Percentiles rank a stretch among this genome's conserved stretches.
Conservation (phyloP, 2,113 vertebrate genomes). For the Thryonomys swinderianus region DNA sequence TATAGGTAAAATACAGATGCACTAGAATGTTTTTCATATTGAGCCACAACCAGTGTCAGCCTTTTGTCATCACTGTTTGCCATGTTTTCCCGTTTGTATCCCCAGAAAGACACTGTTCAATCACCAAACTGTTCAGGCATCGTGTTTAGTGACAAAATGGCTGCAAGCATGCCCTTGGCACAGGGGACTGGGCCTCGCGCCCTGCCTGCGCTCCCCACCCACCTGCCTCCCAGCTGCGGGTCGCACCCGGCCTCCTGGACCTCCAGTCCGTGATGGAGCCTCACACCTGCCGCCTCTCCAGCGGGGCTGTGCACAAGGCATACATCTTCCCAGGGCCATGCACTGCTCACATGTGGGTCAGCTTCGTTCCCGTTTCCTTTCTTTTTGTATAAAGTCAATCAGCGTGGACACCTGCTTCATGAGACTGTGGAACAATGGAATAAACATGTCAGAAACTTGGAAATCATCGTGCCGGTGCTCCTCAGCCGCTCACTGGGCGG, state of each 20-base stretch:
- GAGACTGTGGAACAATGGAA: slow-evolving; percentile 70
- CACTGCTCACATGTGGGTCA: slow-evolving; percentile 68
- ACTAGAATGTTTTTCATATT: not conserved
- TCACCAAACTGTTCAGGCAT: not conserved
- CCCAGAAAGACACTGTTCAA: not conserved
- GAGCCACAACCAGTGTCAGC: not conserved
- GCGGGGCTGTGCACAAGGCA: not conserved
- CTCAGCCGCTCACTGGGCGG: slow-evolving; percentile 55
- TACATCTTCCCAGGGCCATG: slow-evolving; percentile 64
- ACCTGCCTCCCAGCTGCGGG: too few species aligned
- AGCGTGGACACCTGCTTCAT: slow-evolving; percentile 63
- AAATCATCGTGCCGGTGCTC: slow-evolving; percentile 46
- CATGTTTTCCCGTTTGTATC: not conserved
- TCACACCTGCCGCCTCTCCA: not conserved
- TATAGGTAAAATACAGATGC: not conserved
- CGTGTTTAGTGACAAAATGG: not conserved
- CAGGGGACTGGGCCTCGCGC: too few species aligned
- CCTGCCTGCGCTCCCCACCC: too few species aligned
- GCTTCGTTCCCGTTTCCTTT: slow-evolving; percentile 72
- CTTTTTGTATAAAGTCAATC: slow-evolving; percentile 37
- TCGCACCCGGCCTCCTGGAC: too few species aligned
- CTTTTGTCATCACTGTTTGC: not conserved
- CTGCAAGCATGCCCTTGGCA: rapidly evolving
- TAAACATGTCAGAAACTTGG: slow-evolving; percentile 71
- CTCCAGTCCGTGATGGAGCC: not conserved